Evolutionary conservation across 2,113 vertebrate genomes (phyloP).

Genomic region (Felis chaus): DNA sequence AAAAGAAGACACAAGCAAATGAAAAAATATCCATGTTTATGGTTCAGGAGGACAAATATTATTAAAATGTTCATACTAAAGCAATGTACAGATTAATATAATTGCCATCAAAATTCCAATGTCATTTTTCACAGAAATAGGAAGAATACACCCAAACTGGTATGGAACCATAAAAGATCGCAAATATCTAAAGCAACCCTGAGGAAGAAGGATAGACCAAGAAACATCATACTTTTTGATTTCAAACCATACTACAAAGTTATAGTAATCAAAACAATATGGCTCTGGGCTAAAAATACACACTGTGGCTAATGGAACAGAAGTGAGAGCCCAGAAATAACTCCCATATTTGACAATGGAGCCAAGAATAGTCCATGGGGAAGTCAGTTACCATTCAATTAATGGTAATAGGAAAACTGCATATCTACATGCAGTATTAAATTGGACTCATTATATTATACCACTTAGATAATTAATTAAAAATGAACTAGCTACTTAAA

Average conservation of each 20-base stretch:
- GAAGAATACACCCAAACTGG: no score
- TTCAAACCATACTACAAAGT: no score
- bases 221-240: no score
- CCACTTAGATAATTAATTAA: neutral
- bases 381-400: neutral
- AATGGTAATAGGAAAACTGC: neutral
- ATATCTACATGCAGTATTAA: neutral
- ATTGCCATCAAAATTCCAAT: no score
- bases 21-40: neutral
- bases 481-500: neutral
- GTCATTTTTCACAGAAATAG: no score
- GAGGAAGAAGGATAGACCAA: neutral
- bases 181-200: neutral
- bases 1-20: neutral
- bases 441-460: neutral
- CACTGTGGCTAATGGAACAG: neutral
- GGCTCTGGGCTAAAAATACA: neutral
- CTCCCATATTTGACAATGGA: neutral
- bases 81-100: no score
- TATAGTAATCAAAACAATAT: neutral
- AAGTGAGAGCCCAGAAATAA: neutral
- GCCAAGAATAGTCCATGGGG: neutral
- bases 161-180: neutral
- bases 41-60: neutral
- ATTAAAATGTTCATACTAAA: neutral